These are phyloP conservation scores for Porites evermanni DNA, from an alignment of 92 coral and sea anemone species.

Conservation along the genomic window DNA sequence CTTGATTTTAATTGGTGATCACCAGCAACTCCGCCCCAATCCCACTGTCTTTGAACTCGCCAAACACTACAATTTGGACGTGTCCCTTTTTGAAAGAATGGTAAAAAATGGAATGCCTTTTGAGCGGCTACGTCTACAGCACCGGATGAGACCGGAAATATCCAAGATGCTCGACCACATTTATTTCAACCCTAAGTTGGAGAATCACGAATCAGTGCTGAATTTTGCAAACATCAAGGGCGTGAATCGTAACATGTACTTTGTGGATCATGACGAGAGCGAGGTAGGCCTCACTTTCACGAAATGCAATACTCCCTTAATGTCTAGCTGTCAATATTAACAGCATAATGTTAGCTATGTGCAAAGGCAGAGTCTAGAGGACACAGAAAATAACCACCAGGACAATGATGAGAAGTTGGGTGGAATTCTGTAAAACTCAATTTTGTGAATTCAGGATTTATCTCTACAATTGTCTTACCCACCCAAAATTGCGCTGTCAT, in stretches of 20 bases:
- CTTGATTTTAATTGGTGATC: slow-evolving; percentile 95
- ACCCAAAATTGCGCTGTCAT: no score
- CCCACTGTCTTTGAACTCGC: slow-evolving; percentile 86
- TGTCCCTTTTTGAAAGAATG: slow-evolving; percentile 92
- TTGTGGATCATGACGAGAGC: slow-evolving; percentile 75
- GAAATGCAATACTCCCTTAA: background rate
- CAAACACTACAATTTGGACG: slow-evolving; percentile 76
- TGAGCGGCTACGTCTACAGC: slow-evolving; percentile 80
- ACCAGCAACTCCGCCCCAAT: slow-evolving; percentile 92
- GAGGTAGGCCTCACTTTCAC: slow-evolving; percentile 62
- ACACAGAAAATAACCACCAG: no score
- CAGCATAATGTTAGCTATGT: no score
- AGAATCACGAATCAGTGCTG: slow-evolving; percentile 86
- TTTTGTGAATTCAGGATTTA: no score
- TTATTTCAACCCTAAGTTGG: slow-evolving; percentile 67
- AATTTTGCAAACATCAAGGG: slow-evolving; percentile 81
- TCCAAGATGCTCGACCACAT: slow-evolving; percentile 86
- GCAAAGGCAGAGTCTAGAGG: no score
- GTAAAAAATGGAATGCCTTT: slow-evolving; percentile 82
- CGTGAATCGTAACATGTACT: slow-evolving; percentile 74
- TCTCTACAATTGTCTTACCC: no score
- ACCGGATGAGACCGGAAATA: slow-evolving; percentile 98
- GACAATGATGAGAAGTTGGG: no score
- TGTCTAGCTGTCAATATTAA: background rate
- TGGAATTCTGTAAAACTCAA: no score